Conservation (phyloP, 1,140 invertebrate genomes). For the Periplaneta americana region DNA sequence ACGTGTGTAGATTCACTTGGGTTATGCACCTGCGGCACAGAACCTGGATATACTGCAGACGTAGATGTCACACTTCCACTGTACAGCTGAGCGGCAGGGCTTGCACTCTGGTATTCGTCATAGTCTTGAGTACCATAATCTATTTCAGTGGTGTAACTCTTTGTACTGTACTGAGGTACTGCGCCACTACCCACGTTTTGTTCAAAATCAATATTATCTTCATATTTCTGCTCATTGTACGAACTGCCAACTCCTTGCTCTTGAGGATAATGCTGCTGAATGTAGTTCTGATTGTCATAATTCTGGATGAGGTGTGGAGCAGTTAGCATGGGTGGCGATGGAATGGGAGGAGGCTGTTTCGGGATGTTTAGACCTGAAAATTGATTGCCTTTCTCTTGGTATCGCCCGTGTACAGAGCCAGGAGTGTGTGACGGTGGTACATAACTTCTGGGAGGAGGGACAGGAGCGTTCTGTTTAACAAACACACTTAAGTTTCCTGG, state of each 20-base stretch:
- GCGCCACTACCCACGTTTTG: neutral
- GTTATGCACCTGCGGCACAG: neutral
- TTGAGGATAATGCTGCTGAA: neutral
- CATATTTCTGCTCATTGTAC: neutral
- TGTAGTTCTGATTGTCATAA: neutral
- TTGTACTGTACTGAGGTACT: neutral
- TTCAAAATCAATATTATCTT: neutral
- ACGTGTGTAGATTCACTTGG: neutral
- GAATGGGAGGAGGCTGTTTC: slow-evolving; percentile 10
- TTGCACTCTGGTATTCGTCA: neutral
- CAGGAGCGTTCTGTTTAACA: neutral
- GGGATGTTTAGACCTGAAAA: neutral
- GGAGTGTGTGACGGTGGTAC: slow-evolving; percentile 1
- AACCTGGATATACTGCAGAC: slow-evolving; percentile 7
- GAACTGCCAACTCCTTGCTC: neutral
- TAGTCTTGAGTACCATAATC: neutral
- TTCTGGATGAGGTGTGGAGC: slow-evolving; percentile 3
- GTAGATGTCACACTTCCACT: slow-evolving; percentile 15
- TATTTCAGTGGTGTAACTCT: neutral
- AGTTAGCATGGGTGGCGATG: slow-evolving; percentile 5
- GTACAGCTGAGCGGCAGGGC: slow-evolving; percentile 5
- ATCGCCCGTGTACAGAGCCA: neutral
- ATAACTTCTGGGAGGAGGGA: slow-evolving; percentile 5
- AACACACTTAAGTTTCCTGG: neutral
- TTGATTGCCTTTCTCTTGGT: neutral